Conservation (phyloP, 2,888 invertebrate species). For the Callimorpha dominula region DNA sequence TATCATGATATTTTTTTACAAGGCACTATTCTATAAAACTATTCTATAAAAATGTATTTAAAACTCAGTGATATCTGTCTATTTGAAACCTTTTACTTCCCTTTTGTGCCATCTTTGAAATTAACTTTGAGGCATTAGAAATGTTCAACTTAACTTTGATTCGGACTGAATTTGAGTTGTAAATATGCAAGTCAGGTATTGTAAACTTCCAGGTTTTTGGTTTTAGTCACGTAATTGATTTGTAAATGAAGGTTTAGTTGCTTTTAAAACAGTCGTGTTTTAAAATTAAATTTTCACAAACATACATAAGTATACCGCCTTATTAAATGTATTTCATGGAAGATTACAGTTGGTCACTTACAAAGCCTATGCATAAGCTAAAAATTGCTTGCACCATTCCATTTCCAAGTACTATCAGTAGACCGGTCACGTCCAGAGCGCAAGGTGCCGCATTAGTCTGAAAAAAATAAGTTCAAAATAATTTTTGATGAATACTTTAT, state of each 20-base stretch:
- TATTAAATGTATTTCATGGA: neutral
- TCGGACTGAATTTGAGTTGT: too few species aligned
- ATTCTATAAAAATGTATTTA: too few species aligned
- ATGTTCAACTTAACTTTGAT: too few species aligned
- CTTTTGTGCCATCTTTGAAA: too few species aligned
- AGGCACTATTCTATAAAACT: too few species aligned
- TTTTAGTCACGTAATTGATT: neutral
- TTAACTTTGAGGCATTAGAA: too few species aligned
- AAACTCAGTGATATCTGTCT: too few species aligned
- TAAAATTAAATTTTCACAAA: neutral
- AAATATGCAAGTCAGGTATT: too few species aligned
- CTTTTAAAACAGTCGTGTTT: neutral
- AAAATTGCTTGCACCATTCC: constrained; percentile 61
- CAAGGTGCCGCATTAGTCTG: constrained; percentile 66
- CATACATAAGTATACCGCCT: neutral
- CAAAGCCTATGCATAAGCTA: constrained; percentile 71
- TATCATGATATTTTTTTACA: too few species aligned
- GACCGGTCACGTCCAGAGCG: constrained; percentile 61
- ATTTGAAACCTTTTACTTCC: too few species aligned
- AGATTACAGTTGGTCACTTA: constrained; percentile 53
- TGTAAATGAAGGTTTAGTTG: neutral
- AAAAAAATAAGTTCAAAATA: constrained; percentile 14
- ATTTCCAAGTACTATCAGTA: constrained; percentile 65
- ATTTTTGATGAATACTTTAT: neutral
- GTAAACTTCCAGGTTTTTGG: neutral